Evolutionary conservation across 2,888 invertebrate species (phyloP).

Genomic region (Allophyes oxyacanthae): DNA sequence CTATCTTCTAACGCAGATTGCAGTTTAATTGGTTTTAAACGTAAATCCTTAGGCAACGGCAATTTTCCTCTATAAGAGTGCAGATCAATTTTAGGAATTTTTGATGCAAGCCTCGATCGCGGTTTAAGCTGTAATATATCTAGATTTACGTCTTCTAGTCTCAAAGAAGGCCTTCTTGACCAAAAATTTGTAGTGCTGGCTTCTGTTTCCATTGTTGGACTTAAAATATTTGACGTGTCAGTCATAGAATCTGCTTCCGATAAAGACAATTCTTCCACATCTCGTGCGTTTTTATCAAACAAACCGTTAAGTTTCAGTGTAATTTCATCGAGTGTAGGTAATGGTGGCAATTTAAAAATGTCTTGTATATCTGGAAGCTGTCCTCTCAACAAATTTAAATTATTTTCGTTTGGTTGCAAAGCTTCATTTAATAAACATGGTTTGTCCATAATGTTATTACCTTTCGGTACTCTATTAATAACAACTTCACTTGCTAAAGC

Average conservation of each 20-base stretch:
- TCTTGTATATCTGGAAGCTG: conserved; percentile 40
- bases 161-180: conserved; percentile 50
- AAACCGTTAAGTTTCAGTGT: conserved; percentile 58
- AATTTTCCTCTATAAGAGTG: conserved; percentile 63
- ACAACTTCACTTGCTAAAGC: conserved; percentile 68
- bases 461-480: conserved; percentile 47
- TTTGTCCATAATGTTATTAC: conserved; percentile 34
- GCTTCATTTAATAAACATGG: conserved; percentile 46
- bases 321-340: conserved; percentile 64
- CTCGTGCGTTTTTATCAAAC: conserved; percentile 54
- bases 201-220: conserved; percentile 58
- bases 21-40: conserved; percentile 65
- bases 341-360: conserved; percentile 46
- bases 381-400: conserved; percentile 32
- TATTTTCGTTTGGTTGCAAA: conserved; percentile 47
- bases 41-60: conserved; percentile 64
- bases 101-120: conserved; percentile 31
- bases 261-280: conserved; percentile 34
- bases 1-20: conserved; percentile 63
- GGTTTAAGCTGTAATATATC: conserved; percentile 67
- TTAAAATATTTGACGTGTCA: conserved; percentile 42
- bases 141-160: conserved; percentile 62
- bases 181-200: conserved; percentile 56
- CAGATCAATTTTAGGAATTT: conserved; percentile 64
- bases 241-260: conserved; percentile 43